Conservation (phyloP, 2,888 invertebrate species). For the Aporophyla lueneburgensis region DNA sequence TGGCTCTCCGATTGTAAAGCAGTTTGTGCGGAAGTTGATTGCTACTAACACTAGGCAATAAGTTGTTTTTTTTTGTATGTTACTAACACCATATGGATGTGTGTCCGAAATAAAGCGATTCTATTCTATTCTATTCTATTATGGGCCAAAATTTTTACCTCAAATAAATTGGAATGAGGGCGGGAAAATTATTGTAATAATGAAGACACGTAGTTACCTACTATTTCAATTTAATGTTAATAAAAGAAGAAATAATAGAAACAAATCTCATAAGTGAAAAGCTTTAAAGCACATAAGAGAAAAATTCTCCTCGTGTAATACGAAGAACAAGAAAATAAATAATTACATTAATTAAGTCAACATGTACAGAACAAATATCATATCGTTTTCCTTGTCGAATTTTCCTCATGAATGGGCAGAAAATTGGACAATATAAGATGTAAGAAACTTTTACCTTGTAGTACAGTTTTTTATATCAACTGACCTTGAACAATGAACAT, state of each 20-base stretch:
- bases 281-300: neutral
- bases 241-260: neutral
- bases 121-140: too few species aligned
- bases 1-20: too few species aligned
- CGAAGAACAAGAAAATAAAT: conserved; percentile 23
- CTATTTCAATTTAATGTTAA: too few species aligned
- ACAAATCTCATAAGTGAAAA: neutral
- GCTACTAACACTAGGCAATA: too few species aligned
- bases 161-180: too few species aligned
- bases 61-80: too few species aligned
- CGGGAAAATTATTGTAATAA: too few species aligned
- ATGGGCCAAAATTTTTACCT: too few species aligned
- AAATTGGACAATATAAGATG: conserved; percentile 2
- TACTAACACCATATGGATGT: too few species aligned
- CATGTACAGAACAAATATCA: conserved; percentile 40
- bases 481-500: neutral
- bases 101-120: too few species aligned
- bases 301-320: neutral
- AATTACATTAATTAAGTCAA: conserved; percentile 55
- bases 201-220: too few species aligned
- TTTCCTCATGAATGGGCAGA: conserved; percentile 13
- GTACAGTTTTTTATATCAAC: neutral
- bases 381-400: conserved; percentile 38
- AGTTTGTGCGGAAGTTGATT: too few species aligned
- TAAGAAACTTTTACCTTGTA: neutral